Evolutionary conservation across 1,140 invertebrate species (phyloP).

Genomic region (Hesperophylax magnus): DNA sequence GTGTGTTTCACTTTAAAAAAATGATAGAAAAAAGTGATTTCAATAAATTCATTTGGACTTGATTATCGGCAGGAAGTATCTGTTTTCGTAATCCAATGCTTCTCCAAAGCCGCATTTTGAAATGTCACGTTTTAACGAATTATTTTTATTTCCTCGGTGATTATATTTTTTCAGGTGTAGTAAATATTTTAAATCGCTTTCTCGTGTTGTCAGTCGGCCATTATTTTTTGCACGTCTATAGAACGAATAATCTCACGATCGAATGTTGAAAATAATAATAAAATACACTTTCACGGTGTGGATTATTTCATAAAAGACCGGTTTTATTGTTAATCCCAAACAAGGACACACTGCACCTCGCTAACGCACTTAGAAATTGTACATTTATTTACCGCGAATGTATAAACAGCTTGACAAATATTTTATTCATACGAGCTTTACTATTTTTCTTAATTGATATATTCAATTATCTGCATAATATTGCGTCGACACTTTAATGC

Average conservation of each 20-base stretch:
- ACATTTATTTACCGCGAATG: too few species aligned
- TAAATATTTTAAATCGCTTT: constrained; percentile 40
- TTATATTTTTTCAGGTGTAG: neutral
- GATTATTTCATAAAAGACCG: constrained; percentile 34
- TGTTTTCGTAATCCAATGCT: too few species aligned
- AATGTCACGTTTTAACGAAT: constrained; percentile 28
- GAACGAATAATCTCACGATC: constrained; percentile 34
- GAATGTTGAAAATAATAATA: constrained; percentile 9
- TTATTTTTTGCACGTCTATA: constrained; percentile 31
- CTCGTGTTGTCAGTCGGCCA: constrained; percentile 29
- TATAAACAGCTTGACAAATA: too few species aligned
- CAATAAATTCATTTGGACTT: too few species aligned
- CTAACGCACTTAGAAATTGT: too few species aligned
- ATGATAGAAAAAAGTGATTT: too few species aligned
- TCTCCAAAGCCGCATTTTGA: neutral
- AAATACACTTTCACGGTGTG: constrained; percentile 24
- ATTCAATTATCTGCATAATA: too few species aligned
- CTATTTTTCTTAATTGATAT: too few species aligned
- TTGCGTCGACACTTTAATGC: too few species aligned
- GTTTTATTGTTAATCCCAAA: constrained; percentile 5
- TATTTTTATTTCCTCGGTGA: constrained; percentile 24
- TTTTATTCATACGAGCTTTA: too few species aligned
- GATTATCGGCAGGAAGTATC: too few species aligned
- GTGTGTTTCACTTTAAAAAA: too few species aligned
- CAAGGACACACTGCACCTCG: neutral